Evolutionary conservation across 2,888 invertebrate species (phyloP).

Genomic region (Hydraecia micacea): DNA sequence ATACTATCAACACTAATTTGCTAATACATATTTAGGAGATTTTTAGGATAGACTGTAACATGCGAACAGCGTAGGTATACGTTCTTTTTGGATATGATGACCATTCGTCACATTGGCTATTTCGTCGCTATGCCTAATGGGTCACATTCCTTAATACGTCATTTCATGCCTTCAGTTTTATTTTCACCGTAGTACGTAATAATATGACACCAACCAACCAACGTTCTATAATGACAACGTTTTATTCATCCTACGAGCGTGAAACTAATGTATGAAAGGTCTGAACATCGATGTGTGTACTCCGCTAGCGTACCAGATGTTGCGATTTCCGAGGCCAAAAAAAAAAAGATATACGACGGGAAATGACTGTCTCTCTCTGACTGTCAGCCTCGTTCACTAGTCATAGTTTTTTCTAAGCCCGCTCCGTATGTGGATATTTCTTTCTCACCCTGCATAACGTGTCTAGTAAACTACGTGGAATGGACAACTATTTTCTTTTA

Average conservation of each 20-base stretch:
- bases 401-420: slow-evolving; percentile 80
- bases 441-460: slow-evolving; percentile 62
- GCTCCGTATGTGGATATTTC: slow-evolving; percentile 67
- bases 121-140: no score
- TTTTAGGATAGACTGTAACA: not conserved
- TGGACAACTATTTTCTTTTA: slow-evolving; percentile 55
- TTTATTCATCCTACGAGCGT: slow-evolving; percentile 72
- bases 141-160: no score
- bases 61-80: not conserved
- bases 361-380: slow-evolving; percentile 87
- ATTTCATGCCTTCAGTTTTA: not conserved
- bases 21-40: not conserved
- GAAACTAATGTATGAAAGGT: slow-evolving; percentile 70
- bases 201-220: not conserved
- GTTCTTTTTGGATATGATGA: no score
- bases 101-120: no score
- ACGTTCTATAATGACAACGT: slow-evolving; percentile 50
- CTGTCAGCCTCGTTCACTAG: slow-evolving; percentile 81
- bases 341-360: slow-evolving; percentile 86
- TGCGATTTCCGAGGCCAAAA: slow-evolving; percentile 85
- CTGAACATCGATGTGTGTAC: slow-evolving; percentile 71
- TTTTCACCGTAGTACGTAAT: not conserved
- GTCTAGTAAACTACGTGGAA: slow-evolving; percentile 52
- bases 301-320: slow-evolving; percentile 81
- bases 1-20: not conserved